Evolutionary conservation across 2,797 vertebrate species (phyloP).

Genomic region (Sylvia borin): DNA sequence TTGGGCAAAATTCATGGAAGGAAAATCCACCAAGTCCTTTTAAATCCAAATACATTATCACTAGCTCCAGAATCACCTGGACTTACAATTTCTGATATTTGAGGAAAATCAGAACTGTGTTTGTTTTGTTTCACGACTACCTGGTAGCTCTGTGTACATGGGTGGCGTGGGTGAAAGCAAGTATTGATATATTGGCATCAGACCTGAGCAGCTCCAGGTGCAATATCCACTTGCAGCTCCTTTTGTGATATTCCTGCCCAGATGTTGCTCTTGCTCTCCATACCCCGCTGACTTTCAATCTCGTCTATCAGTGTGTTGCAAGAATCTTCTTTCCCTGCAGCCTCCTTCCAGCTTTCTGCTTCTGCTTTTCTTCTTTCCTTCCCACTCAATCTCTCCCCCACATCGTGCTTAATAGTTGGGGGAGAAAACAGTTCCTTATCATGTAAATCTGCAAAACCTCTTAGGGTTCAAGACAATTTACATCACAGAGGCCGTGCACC

Average conservation of each 20-base stretch:
- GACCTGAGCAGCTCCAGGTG: background rate
- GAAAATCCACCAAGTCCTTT: background rate
- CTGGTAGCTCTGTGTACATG: background rate
- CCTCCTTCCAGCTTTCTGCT: background rate
- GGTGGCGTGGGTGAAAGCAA: background rate
- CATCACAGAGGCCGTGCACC: slow-evolving; percentile 18
- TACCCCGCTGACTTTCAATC: background rate
- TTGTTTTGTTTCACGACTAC: background rate
- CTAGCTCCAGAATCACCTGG: background rate
- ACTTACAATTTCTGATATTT: background rate
- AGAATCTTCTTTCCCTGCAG: background rate
- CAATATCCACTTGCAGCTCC: background rate
- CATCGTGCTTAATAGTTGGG: background rate
- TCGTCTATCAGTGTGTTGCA: background rate
- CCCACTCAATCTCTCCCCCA: background rate
- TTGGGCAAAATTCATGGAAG: background rate
- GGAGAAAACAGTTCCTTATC: slow-evolving; percentile 43
- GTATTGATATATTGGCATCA: background rate
- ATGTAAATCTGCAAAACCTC: slow-evolving; percentile 42
- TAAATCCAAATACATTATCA: background rate
- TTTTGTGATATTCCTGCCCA: background rate
- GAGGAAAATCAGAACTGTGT: background rate
- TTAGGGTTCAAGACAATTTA: slow-evolving; percentile 36
- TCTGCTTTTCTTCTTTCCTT: background rate
- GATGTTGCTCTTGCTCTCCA: background rate